Conservation (phyloP, 2,113 vertebrate genomes). For the Megaleporinus macrocephalus region DNA sequence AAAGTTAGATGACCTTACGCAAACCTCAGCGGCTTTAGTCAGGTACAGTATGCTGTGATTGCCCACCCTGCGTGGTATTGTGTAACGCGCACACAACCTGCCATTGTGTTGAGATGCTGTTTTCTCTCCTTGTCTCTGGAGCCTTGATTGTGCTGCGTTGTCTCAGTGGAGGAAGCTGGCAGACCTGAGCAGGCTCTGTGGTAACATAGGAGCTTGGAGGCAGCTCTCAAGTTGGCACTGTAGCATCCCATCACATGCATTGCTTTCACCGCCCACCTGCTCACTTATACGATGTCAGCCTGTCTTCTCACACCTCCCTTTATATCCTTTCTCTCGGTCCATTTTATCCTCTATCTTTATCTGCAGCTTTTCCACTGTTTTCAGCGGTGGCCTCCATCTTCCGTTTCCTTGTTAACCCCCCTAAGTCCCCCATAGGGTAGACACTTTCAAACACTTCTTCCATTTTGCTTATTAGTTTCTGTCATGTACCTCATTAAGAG, state of each 20-base stretch:
- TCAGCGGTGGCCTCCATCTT: not conserved
- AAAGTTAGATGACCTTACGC: constrained; percentile 14
- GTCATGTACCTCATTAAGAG: too few relatives aligned
- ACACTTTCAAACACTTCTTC: too few relatives aligned
- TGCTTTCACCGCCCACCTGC: not conserved
- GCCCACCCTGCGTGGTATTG: constrained; percentile 27
- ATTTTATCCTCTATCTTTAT: not conserved
- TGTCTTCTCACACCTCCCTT: not conserved
- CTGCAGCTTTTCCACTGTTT: not conserved
- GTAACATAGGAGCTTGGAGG: constrained; percentile 4
- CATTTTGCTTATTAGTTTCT: too few relatives aligned
- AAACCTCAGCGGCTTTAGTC: constrained; percentile 24
- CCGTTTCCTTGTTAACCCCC: not conserved
- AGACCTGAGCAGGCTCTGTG: not conserved
- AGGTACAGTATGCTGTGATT: constrained; percentile 1
- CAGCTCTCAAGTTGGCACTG: not conserved
- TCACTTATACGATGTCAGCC: not conserved
- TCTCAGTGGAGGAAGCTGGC: constrained; percentile 23
- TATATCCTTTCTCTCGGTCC: not conserved
- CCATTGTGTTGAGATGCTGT: constrained; percentile 41
- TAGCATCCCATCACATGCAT: not conserved
- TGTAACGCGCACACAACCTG: constrained; percentile 35
- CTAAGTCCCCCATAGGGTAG: too few relatives aligned
- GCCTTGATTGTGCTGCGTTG: constrained; percentile 4
- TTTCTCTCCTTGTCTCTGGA: not conserved